Conservation (phyloP, 1,140 invertebrate species). For the Bombus waltoni region DNA sequence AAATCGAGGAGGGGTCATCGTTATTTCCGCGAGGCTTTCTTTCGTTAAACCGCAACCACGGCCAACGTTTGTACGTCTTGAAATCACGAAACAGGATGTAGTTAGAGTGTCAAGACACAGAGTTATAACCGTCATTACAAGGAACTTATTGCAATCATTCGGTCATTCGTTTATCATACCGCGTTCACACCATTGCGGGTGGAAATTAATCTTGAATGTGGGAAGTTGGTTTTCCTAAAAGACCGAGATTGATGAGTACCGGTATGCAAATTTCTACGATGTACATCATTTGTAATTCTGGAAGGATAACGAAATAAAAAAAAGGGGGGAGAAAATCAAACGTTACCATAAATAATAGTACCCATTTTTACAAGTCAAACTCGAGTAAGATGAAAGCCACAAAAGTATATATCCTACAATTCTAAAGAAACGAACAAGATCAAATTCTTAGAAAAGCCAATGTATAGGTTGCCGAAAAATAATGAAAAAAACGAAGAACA, state of each 20-base stretch:
- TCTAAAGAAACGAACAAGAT: too few relatives aligned
- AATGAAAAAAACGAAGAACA: too few relatives aligned
- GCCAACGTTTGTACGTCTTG: background rate
- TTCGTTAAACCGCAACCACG: constrained; percentile 33
- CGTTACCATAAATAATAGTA: too few relatives aligned
- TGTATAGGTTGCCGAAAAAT: too few relatives aligned
- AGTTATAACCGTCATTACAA: constrained; percentile 33
- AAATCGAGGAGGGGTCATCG: background rate
- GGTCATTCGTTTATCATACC: background rate
- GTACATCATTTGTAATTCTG: background rate
- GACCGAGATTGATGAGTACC: background rate
- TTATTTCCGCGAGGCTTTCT: background rate
- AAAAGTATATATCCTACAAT: too few relatives aligned
- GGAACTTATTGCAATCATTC: constrained; percentile 5
- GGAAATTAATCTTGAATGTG: constrained; percentile 14
- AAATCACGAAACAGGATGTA: constrained; percentile 31
- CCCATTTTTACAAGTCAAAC: too few relatives aligned
- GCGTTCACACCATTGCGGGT: background rate
- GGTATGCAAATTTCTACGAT: background rate
- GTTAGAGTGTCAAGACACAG: constrained; percentile 22
- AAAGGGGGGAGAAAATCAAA: background rate
- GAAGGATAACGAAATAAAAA: background rate
- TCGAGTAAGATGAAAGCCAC: too few relatives aligned
- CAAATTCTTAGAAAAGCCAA: too few relatives aligned
- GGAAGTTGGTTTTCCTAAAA: background rate